A percentile compares a stretch with the other conserved stretches of the same genome.
These are phyloP conservation scores for Frankliniella fusca DNA, from an alignment of 2,888 invertebrate genomes.

Conservation along the genomic window DNA sequence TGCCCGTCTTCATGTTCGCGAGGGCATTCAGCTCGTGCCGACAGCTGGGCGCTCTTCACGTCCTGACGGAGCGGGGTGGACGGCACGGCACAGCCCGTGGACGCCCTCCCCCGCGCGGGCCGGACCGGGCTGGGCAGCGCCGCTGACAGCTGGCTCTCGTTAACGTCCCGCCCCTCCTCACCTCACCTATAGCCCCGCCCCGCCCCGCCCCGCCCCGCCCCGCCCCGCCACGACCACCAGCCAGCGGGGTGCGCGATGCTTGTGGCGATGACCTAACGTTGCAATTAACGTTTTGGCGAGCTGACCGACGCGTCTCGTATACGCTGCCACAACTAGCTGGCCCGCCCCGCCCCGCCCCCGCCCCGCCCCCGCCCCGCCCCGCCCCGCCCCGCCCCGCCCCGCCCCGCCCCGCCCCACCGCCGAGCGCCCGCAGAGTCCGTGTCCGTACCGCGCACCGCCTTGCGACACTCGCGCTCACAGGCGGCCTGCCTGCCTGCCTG, in stretches of 20 bases:
- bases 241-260: not conserved
- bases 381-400: not conserved
- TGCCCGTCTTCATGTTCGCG: not conserved
- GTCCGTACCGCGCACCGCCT: not conserved
- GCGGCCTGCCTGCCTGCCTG: not conserved
- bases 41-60: not conserved
- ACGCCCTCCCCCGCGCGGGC: not conserved
- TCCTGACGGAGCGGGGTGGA: not conserved
- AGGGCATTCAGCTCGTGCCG: not conserved
- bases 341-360: not conserved
- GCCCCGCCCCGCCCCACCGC: not conserved
- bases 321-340: not conserved
- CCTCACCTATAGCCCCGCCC: no score
- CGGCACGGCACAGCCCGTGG: not conserved
- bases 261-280: constrained; percentile 5
- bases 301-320: not conserved
- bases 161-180: no score
- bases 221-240: no score
- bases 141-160: not conserved
- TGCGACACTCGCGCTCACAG: not conserved
- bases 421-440: not conserved
- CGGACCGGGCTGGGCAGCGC: not conserved
- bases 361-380: no score
- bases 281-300: constrained; percentile 17
- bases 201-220: not conserved